Percentiles rank a stretch among this genome's conserved stretches.
Evolutionary conservation across 2,797 vertebrate species (phyloP).

Genomic region (Oophaga sylvatica): DNA sequence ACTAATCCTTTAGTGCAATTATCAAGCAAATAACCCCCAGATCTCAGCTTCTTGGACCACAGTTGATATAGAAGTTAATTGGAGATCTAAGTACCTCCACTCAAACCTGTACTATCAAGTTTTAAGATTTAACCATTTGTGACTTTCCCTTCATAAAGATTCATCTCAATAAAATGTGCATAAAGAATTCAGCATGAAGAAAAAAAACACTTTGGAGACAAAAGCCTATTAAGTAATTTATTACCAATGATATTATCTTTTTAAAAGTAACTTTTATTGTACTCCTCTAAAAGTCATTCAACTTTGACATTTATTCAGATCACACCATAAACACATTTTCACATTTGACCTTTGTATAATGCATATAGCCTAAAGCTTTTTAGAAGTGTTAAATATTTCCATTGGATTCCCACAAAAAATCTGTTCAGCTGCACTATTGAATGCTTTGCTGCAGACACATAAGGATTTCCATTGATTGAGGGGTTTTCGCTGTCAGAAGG

Average conservation of each 20-base stretch:
- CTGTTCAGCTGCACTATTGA: slow-evolving; percentile 47
- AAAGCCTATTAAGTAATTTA: background rate
- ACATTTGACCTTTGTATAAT: slow-evolving; percentile 25
- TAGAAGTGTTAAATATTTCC: slow-evolving; percentile 46
- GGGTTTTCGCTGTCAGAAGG: slow-evolving; percentile 48
- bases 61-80: too few relatives aligned
- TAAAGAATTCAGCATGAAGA: background rate
- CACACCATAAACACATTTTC: slow-evolving; percentile 18
- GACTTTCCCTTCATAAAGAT: too few relatives aligned
- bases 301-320: background rate
- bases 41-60: too few relatives aligned
- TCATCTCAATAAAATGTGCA: background rate
- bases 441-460: slow-evolving; percentile 47
- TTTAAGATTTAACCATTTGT: too few relatives aligned
- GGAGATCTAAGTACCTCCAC: too few relatives aligned
- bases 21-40: too few relatives aligned
- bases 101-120: too few relatives aligned
- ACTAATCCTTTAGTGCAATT: too few relatives aligned
- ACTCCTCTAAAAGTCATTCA: background rate
- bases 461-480: slow-evolving; percentile 55
- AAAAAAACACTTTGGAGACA: background rate
- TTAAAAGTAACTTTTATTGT: background rate
- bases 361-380: slow-evolving; percentile 22
- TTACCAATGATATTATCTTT: background rate
- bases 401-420: slow-evolving; percentile 40